Conservation (phyloP, 2,888 invertebrate genomes). For the Chymomyza fuscimana region DNA sequence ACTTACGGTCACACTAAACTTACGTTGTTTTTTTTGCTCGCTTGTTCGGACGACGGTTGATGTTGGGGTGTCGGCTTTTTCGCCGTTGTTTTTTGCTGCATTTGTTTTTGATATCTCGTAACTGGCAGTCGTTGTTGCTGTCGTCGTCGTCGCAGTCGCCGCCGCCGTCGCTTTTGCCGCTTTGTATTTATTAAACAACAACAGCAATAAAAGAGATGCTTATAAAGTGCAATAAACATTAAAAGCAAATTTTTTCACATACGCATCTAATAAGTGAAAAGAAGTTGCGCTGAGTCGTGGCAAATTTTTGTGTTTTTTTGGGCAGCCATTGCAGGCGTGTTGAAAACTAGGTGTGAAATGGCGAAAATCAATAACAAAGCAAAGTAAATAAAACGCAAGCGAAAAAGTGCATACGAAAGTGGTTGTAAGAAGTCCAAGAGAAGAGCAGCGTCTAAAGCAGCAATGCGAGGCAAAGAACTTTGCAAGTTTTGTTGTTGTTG, state of each 20-base stretch:
- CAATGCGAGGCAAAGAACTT: constrained; percentile 17
- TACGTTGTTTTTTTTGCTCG: neutral
- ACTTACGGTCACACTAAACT: neutral
- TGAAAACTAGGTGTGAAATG: constrained; percentile 48
- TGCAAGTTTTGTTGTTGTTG: neutral
- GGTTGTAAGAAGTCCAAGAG: constrained; percentile 29
- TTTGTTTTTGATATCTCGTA: neutral
- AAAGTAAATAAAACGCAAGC: constrained; percentile 67
- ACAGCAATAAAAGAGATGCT: neutral
- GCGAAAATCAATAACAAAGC: constrained; percentile 72
- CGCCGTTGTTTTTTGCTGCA: neutral
- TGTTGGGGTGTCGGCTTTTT: constrained; percentile 12
- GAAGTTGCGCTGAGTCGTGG: neutral
- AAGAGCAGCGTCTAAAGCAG: constrained; percentile 21
- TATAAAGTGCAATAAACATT: neutral
- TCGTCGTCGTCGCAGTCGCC: constrained; percentile 17
- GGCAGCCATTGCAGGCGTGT: constrained; percentile 4
- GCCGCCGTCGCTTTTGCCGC: constrained; percentile 21
- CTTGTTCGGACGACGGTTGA: neutral
- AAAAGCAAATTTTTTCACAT: neutral
- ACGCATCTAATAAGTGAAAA: neutral
- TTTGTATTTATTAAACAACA: neutral
- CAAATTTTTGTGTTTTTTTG: neutral
- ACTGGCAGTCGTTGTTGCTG: neutral
- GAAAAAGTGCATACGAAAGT: constrained; percentile 53